These are phyloP conservation scores for Hylia prasina DNA, from an alignment of 2,113 vertebrate species.

Conservation along the genomic window DNA sequence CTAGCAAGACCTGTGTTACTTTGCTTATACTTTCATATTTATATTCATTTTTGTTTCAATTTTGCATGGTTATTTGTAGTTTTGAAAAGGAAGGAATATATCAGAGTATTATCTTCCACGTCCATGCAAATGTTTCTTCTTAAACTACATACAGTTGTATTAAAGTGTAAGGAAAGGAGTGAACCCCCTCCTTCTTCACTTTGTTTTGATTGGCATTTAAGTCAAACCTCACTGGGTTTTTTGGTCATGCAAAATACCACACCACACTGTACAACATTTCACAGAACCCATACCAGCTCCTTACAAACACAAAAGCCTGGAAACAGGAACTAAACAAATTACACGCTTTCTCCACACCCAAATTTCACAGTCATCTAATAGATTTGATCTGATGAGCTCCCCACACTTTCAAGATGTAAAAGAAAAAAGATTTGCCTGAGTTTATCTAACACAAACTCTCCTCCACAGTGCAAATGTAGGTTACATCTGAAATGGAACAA, in stretches of 20 bases:
- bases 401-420: neutral
- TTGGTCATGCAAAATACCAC: neutral
- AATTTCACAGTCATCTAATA: neutral
- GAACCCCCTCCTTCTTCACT: neutral
- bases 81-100: neutral
- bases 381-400: neutral
- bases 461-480: neutral
- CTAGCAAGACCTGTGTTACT: neutral
- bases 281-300: neutral
- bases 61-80: neutral
- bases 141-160: neutral
- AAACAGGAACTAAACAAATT: neutral
- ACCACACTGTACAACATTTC: neutral
- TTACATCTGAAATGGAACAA: conserved; percentile 9
- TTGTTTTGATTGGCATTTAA: neutral
- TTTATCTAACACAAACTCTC: neutral
- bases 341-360: neutral
- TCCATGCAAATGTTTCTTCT: neutral
- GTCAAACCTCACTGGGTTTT: neutral
- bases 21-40: neutral
- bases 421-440: neutral
- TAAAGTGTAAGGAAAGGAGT: neutral
- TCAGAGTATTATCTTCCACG: neutral
- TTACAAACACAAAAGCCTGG: neutral
- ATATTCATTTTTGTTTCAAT: conserved; percentile 7